phyloP scores from a whole-genome alignment of 1,140 invertebrate genomes.

The Notospermus geniculatus region DNA sequence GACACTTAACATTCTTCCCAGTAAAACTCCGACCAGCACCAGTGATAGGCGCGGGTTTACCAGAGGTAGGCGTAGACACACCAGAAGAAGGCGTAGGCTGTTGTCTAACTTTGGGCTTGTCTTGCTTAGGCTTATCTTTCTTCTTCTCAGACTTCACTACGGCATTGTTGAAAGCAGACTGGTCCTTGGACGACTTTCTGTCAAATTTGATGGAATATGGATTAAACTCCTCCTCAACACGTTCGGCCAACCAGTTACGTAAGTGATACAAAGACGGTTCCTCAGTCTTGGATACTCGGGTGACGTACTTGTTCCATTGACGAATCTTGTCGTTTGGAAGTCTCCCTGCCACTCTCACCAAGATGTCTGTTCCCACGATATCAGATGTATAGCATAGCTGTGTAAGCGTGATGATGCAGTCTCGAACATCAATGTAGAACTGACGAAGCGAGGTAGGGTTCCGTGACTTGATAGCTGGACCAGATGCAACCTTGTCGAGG shows the following conservation, averaged over 20 bases:
- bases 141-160: too few relatives aligned
- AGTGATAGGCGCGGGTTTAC: too few relatives aligned
- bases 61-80: too few relatives aligned
- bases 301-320: constrained; percentile 1
- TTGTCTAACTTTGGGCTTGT: too few relatives aligned
- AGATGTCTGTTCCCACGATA: neutral
- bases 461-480: neutral
- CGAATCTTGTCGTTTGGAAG: neutral
- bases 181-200: too few relatives aligned
- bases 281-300: neutral
- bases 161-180: too few relatives aligned
- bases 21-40: too few relatives aligned
- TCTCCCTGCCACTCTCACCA: neutral
- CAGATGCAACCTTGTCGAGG: neutral
- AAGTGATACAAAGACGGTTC: constrained; percentile 6
- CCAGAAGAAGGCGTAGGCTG: too few relatives aligned
- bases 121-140: too few relatives aligned
- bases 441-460: neutral
- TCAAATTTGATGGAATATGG: neutral
- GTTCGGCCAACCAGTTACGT: neutral
- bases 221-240: neutral
- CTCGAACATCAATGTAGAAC: neutral
- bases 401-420: neutral
- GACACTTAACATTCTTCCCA: too few relatives aligned
- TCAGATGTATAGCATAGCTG: constrained; percentile 2